phyloP scores from a whole-genome alignment of 2,797 vertebrate genomes.

The Hypotaenidia philippensis region DNA sequence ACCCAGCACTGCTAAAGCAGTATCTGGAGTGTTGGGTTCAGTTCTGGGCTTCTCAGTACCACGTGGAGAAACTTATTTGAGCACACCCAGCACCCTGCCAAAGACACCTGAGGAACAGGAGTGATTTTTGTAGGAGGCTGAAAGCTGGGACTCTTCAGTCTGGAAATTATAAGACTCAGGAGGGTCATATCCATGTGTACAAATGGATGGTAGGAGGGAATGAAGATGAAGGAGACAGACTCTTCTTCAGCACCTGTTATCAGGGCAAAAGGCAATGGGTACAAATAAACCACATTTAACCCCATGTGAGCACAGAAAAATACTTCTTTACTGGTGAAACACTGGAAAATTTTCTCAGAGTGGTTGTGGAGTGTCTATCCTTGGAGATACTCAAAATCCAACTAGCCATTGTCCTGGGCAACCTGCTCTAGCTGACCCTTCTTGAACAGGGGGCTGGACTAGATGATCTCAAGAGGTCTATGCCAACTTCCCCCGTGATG shows the following conservation, averaged over 20 bases:
- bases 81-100: not conserved
- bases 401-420: not conserved
- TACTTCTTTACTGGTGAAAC: not conserved
- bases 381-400: no score
- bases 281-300: not conserved
- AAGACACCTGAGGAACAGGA: not conserved
- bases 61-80: not conserved
- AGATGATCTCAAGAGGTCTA: not conserved
- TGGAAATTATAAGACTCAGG: not conserved
- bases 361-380: not conserved
- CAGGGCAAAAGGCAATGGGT: not conserved
- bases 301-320: not conserved
- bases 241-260: not conserved
- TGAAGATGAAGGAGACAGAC: not conserved
- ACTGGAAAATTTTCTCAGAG: not conserved
- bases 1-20: not conserved
- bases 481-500: not conserved
- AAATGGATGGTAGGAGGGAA: not conserved
- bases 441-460: not conserved
- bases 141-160: not conserved
- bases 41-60: not conserved
- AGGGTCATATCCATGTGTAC: not conserved
- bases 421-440: not conserved
- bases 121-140: not conserved
- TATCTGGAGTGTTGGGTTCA: accelerated